Evolutionary conservation across 2,797 vertebrate species (phyloP), one percentile per base, ranked within the genome.

Genomic region (Limnodromus scolopaceus): DNA sequence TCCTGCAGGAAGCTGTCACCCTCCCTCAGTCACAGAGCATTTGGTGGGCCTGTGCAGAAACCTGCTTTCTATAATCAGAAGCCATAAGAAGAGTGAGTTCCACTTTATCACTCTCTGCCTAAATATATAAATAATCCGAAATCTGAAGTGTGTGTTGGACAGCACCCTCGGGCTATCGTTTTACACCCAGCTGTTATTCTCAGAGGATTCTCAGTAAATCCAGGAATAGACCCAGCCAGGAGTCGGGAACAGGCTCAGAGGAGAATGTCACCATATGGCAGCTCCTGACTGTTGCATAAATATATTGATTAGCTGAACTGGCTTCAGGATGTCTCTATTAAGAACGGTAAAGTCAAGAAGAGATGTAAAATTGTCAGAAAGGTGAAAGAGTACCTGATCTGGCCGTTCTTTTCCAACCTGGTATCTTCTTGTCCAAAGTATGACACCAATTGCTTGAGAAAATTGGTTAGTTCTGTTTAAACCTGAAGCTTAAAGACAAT

Each of bases 151-250:
- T 94, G 78, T 85, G 78, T 93, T 96, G 93, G 96, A 93, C 93
- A 97, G 95, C 77, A 95, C 94, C 97, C 96, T 96, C 95, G 2
- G 96, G 96, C 96, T 97, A 97, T 97, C 93, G 9, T 97, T 96
- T 98, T 97, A 96, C 96, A 96, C 94, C 91, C 97, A 97, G 97
- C 96, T 97, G 97, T 96, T 98, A 96, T 96, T 97, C 95, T 97
- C 89, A 87, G 92, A 96, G 92, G 87, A 93, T 94, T 96, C 97
- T 97, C 91, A 87, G 84, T 94, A 94, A 93, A 96, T 86, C 97
- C 96, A 95, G 93, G 96, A 97, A 97, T 96, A 97, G 96, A 95
- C 83, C 51, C 72, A 93, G 91, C 72, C 92, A 92, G 93, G 80
- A 96, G 82, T 91, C 20, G 0, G 85, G 93, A 97, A 95, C 91